A percentile compares a stretch with the other conserved stretches of the same genome.
These are phyloP conservation scores for Danio tinwini DNA, from an alignment of 2,797 vertebrate genomes.

Conservation along the genomic window DNA sequence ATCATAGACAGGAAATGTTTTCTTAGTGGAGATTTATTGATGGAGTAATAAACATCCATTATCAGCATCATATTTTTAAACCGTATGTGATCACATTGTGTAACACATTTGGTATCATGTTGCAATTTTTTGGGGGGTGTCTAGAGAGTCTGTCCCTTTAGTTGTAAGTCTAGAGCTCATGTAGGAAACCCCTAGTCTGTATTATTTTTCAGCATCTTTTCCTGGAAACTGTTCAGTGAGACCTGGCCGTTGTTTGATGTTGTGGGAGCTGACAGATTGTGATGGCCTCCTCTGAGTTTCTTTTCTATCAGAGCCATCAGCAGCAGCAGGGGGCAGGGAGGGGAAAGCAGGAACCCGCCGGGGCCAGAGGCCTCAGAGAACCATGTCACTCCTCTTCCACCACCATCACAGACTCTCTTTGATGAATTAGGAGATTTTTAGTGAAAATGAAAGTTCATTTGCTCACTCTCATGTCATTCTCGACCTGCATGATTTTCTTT, in stretches of 20 bases:
- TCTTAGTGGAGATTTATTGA: slow-evolving; percentile 22
- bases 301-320: slow-evolving; percentile 58
- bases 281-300: slow-evolving; percentile 62
- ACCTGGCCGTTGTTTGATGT: slow-evolving; percentile 63
- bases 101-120: slow-evolving; percentile 30
- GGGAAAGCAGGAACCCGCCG: slow-evolving; percentile 53
- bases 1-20: slow-evolving; percentile 28
- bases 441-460: not conserved
- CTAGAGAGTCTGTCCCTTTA: slow-evolving; percentile 33
- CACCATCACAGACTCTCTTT: slow-evolving; percentile 27
- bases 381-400: slow-evolving; percentile 48
- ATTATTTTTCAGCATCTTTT: slow-evolving; percentile 60
- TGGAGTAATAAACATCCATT: not conserved
- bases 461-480: not conserved
- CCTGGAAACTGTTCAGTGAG: slow-evolving; percentile 53
- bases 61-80: slow-evolving; percentile 11
- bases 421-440: slow-evolving; percentile 52
- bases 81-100: slow-evolving; percentile 8
- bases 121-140: not conserved
- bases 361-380: slow-evolving; percentile 58
- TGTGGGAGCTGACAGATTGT: slow-evolving; percentile 61
- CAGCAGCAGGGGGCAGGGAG: slow-evolving; percentile 59
- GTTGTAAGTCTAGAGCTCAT: slow-evolving; percentile 6
- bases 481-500: not conserved
- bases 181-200: slow-evolving; percentile 27